These are phyloP conservation scores for Micrastur ruficollis DNA, from an alignment of 2,797 vertebrate species.

Conservation along the genomic window DNA sequence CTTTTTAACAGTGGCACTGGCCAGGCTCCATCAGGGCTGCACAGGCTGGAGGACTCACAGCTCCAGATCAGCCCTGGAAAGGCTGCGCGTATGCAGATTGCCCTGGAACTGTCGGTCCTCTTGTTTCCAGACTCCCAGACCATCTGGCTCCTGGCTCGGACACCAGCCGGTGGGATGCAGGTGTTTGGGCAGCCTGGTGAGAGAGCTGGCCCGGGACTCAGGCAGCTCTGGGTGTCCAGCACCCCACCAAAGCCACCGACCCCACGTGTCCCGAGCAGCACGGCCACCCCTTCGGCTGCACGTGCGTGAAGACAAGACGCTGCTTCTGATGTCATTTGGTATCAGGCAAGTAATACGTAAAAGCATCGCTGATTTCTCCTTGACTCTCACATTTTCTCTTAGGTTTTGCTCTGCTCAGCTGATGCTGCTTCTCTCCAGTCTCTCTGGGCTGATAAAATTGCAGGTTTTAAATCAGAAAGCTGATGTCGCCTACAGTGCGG, in stretches of 20 bases:
- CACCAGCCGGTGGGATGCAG: neutral
- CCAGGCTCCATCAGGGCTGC: neutral
- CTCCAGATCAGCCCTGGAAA: neutral
- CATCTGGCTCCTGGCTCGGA: constrained; percentile 33
- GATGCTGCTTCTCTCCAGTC: neutral
- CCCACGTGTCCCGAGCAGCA: fast-evolving
- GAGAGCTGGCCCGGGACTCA: neutral
- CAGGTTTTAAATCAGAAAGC: neutral
- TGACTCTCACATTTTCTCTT: fast-evolving
- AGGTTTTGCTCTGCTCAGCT: neutral
- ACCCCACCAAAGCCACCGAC: neutral
- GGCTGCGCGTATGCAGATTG: neutral
- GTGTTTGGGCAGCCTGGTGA: neutral
- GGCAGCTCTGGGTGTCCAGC: neutral
- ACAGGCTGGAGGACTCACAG: neutral
- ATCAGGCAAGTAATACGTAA: fast-evolving
- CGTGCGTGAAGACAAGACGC: fast-evolving
- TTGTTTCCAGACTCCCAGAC: neutral
- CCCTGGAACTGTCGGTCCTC: neutral
- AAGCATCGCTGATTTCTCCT: neutral
- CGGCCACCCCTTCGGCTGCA: neutral
- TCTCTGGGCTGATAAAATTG: neutral
- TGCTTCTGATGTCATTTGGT: neutral
- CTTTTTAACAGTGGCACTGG: neutral
- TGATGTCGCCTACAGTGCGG: neutral